These are phyloP conservation scores for Phocoena sinus DNA, from an alignment of 2,113 vertebrate genomes.

Conservation along the genomic window DNA sequence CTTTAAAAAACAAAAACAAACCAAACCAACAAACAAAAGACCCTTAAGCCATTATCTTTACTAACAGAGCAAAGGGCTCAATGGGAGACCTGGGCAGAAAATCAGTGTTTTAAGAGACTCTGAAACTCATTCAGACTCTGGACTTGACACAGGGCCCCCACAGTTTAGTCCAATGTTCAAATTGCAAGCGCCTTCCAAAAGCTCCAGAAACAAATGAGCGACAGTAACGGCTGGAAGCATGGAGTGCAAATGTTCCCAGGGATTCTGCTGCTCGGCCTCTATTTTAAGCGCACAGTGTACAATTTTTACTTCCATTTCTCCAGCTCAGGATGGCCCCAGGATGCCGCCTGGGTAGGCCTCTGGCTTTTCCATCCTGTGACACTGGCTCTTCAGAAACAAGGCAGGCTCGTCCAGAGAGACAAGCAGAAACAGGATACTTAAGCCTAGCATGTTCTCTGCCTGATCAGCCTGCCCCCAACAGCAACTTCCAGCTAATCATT, in stretches of 20 bases:
- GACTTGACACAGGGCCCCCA: background rate
- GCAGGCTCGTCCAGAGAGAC: background rate
- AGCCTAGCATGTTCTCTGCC: background rate
- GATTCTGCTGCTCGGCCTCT: background rate
- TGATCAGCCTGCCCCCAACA: background rate
- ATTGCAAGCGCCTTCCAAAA: background rate
- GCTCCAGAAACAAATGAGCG: slow-evolving; percentile 10
- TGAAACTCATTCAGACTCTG: background rate
- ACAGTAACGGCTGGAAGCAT: background rate
- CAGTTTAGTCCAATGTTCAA: background rate
- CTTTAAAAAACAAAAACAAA: slow-evolving; percentile 34
- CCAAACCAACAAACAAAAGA: slow-evolving; percentile 18
- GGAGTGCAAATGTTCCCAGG: background rate
- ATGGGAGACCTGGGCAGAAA: slow-evolving; percentile 8
- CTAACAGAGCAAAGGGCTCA: background rate
- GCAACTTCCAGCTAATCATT: slow-evolving; percentile 4
- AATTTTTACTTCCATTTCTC: slow-evolving; percentile 3
- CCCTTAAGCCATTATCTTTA: slow-evolving; percentile 5
- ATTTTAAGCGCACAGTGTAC: background rate
- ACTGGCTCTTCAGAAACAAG: slow-evolving; percentile 8
- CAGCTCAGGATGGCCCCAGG: background rate
- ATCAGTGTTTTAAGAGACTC: slow-evolving; percentile 22
- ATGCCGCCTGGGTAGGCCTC: background rate
- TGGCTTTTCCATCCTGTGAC: background rate
- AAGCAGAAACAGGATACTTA: background rate